These are phyloP conservation scores for Chelmon rostratus DNA, from an alignment of 2,797 vertebrate genomes.

Conservation along the genomic window DNA sequence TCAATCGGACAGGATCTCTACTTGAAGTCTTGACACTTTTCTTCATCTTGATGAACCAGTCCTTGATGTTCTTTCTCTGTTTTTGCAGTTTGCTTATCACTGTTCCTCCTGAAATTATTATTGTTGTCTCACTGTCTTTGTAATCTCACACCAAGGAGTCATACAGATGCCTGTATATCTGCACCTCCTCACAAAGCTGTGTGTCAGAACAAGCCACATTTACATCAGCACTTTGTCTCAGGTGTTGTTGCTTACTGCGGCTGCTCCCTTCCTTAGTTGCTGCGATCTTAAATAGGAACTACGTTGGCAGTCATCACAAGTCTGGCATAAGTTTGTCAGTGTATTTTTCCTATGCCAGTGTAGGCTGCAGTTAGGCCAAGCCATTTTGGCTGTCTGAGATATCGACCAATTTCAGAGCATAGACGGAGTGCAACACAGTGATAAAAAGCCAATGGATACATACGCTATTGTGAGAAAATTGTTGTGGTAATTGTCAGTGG, in stretches of 20 bases:
- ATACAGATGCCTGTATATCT: conserved; percentile 20
- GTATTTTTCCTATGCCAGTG: neutral
- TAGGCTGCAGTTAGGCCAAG: conserved; percentile 13
- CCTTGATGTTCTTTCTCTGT: conserved; percentile 32
- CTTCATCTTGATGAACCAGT: conserved; percentile 32
- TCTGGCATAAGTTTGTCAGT: conserved; percentile 1
- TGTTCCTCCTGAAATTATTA: conserved; percentile 38
- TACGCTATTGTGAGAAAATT: neutral
- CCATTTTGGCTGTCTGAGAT: conserved; percentile 16
- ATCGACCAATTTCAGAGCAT: conserved; percentile 6
- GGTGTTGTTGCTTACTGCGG: conserved; percentile 16
- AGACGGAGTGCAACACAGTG: neutral
- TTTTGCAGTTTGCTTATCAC: conserved; percentile 46
- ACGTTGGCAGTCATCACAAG: conserved; percentile 19
- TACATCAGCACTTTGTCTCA: conserved; percentile 36
- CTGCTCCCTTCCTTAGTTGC: neutral
- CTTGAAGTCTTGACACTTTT: conserved; percentile 41
- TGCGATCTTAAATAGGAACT: conserved; percentile 19
- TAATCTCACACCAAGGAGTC: conserved; percentile 39
- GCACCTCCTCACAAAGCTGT: conserved; percentile 15
- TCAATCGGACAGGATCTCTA: conserved; percentile 19
- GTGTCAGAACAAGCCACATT: conserved; percentile 45
- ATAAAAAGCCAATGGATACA: neutral
- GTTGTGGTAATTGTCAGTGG: conserved; percentile 1
- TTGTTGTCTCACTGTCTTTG: conserved; percentile 49